Percentiles rank a stretch among this genome's conserved stretches.
Conservation (phyloP, 2,888 invertebrate species). For the Athetis lepigone region DNA sequence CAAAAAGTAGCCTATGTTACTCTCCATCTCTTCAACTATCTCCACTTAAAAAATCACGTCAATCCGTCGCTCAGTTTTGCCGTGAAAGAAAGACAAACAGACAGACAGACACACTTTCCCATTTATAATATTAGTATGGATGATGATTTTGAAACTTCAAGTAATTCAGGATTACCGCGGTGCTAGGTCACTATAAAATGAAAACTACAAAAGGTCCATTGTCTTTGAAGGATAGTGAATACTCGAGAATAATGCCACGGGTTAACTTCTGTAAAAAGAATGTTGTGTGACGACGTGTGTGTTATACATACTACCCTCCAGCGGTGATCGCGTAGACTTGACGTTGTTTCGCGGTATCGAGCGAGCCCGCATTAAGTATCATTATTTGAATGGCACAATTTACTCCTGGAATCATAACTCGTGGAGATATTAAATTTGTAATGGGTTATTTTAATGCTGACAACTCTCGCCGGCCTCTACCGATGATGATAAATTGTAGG, state of each 20-base stretch:
- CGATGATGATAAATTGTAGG: conserved; percentile 65
- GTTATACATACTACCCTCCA: conserved; percentile 55
- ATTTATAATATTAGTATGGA: too few relatives aligned
- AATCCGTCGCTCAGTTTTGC: too few relatives aligned
- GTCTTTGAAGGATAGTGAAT: conserved; percentile 51
- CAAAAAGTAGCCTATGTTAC: too few relatives aligned
- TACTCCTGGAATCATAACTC: conserved; percentile 83
- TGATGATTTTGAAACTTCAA: conserved; percentile 33
- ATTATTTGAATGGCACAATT: conserved; percentile 89
- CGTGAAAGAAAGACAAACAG: too few relatives aligned
- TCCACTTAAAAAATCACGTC: too few relatives aligned
- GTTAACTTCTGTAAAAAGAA: conserved; percentile 12
- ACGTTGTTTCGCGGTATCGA: conserved; percentile 75
- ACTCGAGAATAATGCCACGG: conserved; percentile 41
- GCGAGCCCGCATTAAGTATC: conserved; percentile 85
- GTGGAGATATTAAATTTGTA: conserved; percentile 82
- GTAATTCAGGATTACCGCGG: conserved; percentile 27
- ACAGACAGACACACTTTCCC: too few relatives aligned
- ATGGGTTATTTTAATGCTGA: conserved; percentile 82
- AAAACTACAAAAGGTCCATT: conserved; percentile 34
- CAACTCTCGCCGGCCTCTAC: conserved; percentile 67
- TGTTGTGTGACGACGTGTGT: conserved; percentile 13
- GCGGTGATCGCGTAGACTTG: conserved; percentile 58
- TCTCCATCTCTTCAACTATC: too few relatives aligned
- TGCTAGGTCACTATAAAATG: conserved; percentile 43